These are phyloP conservation scores for Ptychoptera contaminata DNA, from an alignment of 2,888 invertebrate genomes.

Conservation along the genomic window DNA sequence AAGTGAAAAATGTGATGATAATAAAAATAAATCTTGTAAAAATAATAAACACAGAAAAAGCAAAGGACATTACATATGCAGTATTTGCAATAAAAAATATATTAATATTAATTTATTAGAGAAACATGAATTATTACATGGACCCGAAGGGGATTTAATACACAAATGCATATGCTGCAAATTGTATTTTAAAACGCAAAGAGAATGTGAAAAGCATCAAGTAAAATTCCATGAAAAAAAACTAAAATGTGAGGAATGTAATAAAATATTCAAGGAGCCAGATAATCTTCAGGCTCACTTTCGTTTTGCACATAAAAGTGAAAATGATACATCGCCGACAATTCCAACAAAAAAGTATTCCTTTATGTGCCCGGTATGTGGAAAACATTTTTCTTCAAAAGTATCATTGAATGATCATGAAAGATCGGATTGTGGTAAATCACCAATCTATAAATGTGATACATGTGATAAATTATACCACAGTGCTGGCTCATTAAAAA, in stretches of 20 bases:
- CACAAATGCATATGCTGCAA: constrained; percentile 32
- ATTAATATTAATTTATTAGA: constrained; percentile 20
- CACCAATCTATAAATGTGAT: constrained; percentile 26
- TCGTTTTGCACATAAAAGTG: constrained; percentile 16
- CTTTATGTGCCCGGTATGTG: constrained; percentile 17
- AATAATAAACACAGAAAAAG: constrained; percentile 11
- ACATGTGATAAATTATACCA: constrained; percentile 30
- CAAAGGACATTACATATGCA: constrained; percentile 20
- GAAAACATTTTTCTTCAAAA: constrained; percentile 27
- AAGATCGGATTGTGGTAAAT: constrained; percentile 30
- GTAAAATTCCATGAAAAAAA: constrained; percentile 25
- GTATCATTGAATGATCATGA: constrained; percentile 30
- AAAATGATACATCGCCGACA: constrained; percentile 10
- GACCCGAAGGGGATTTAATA: constrained; percentile 22
- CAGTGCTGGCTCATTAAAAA: constrained; percentile 30
- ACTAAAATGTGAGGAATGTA: constrained; percentile 31
- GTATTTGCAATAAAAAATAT: constrained; percentile 25
- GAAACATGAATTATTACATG: constrained; percentile 24
- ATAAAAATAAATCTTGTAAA: too few relatives aligned
- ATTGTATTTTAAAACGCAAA: constrained; percentile 25
- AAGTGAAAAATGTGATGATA: neutral
- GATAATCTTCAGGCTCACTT: constrained; percentile 31
- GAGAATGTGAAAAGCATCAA: constrained; percentile 29
- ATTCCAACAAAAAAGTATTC: constrained; percentile 16
- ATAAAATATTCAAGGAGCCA: constrained; percentile 29